These are phyloP conservation scores for Agonopterix subpropinquella DNA, from an alignment of 2,888 invertebrate species.

Conservation along the genomic window DNA sequence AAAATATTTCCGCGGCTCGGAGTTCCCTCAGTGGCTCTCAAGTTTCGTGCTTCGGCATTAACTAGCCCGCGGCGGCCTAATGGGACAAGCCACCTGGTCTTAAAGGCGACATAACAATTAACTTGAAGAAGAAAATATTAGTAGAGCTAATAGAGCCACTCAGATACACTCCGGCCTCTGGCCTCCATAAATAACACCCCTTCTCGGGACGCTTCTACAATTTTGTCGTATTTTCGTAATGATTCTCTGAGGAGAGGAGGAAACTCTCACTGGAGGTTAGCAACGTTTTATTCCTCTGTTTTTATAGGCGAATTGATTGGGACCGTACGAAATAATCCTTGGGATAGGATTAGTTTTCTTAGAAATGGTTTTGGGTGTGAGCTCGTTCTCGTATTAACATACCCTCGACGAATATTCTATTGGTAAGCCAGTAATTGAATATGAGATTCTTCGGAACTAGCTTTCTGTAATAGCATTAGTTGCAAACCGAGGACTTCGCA, in stretches of 20 bases:
- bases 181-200: conserved; percentile 68
- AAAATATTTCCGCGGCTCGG: conserved; percentile 60
- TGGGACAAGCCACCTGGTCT: conserved; percentile 70
- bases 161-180: conserved; percentile 61
- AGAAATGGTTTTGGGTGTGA: conserved; percentile 32
- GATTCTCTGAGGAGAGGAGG: conserved; percentile 44
- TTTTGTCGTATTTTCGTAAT: conserved; percentile 67
- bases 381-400: conserved; percentile 48
- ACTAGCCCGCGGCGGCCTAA: conserved; percentile 58
- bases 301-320: conserved; percentile 66
- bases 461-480: conserved; percentile 12
- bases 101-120: conserved; percentile 73
- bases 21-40: conserved; percentile 46
- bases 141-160: conserved; percentile 68
- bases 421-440: conserved; percentile 40
- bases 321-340: conserved; percentile 55
- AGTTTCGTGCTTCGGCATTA: conserved; percentile 59
- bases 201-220: conserved; percentile 50
- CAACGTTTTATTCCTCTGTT: conserved; percentile 15
- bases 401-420: conserved; percentile 23
- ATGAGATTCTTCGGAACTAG: conserved; percentile 19
- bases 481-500: conserved; percentile 6
- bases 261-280: conserved; percentile 40
- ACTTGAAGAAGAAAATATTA: conserved; percentile 71
- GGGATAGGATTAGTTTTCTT: conserved; percentile 58